Evolutionary conservation across 1,140 invertebrate species (phyloP).

Genomic region (Sitophilus oryzae): DNA sequence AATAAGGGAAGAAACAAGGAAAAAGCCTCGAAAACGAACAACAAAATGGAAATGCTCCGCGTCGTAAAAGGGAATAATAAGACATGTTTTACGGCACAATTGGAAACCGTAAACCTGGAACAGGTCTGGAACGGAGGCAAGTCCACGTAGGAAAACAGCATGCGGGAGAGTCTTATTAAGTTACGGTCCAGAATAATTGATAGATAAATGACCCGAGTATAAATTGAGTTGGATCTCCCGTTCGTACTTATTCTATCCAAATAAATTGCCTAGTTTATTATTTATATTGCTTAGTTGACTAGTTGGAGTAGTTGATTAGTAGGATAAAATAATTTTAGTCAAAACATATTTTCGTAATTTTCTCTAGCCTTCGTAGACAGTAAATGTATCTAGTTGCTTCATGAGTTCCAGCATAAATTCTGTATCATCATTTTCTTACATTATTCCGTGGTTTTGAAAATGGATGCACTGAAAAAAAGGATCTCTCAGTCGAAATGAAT

Average conservation of each 20-base stretch:
- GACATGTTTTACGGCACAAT: slow-evolving; percentile 34
- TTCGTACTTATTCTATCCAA: neutral
- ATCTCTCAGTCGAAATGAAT: no score
- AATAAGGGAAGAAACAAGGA: slow-evolving; percentile 1
- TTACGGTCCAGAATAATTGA: neutral
- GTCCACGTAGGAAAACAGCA: neutral
- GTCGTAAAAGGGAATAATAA: slow-evolving; percentile 33
- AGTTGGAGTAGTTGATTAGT: no score
- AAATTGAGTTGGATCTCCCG: neutral
- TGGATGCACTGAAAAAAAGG: no score
- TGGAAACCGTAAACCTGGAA: slow-evolving; percentile 7
- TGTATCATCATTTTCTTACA: no score
- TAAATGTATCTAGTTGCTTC: no score
- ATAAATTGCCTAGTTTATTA: neutral
- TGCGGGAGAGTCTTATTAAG: neutral
- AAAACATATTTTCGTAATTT: no score
- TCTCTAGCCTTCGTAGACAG: no score
- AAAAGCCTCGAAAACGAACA: neutral
- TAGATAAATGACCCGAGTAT: neutral
- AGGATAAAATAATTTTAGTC: no score
- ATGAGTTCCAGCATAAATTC: no score
- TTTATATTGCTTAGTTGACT: neutral
- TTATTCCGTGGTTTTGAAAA: no score
- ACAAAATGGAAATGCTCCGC: neutral
- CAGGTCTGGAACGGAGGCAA: no score